Percentiles rank a stretch among this genome's conserved stretches.
Conservation (phyloP, 37 sponge, comb jelly and placozoan species). For the Geodia barretti region DNA sequence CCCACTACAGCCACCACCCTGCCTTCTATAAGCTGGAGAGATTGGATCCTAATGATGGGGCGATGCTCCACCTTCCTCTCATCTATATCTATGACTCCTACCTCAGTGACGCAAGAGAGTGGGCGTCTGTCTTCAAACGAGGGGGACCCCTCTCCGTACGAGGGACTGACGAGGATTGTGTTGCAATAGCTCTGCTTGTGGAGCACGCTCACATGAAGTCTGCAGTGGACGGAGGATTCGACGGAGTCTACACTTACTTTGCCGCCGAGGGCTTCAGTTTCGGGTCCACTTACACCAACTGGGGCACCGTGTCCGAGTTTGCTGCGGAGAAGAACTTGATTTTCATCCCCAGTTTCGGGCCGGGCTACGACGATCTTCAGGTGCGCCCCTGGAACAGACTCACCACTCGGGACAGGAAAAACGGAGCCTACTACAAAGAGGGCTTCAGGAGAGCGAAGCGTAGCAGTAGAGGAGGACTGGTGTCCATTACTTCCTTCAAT, state of each 20-base stretch:
- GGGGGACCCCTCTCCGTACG: conserved; percentile 50
- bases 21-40: conserved; percentile 54
- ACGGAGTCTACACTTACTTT: conserved; percentile 95
- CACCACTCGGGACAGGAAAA: conserved; percentile 38
- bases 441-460: conserved; percentile 46
- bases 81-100: conserved; percentile 90
- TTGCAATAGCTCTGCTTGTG: conserved; percentile 65
- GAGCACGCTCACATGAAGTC: conserved; percentile 20
- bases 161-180: conserved; percentile 55
- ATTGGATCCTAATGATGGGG: neutral
- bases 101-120: conserved; percentile 43
- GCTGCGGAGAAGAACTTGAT: conserved; percentile 53
- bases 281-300: conserved; percentile 67
- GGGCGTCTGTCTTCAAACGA: conserved; percentile 59
- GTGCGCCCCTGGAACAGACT: conserved; percentile 84
- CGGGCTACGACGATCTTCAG: conserved; percentile 82
- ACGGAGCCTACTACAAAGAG: conserved; percentile 66
- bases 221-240: conserved; percentile 68
- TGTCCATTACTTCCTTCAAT: conserved; percentile 89
- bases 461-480: conserved; percentile 13
- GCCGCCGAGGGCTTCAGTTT: conserved; percentile 76
- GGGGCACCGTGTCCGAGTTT: conserved; percentile 49
- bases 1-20: conserved; percentile 69
- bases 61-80: conserved; percentile 22
- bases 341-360: conserved; percentile 89